phyloP scores from a whole-genome alignment of 1,140 invertebrate genomes.

The Drosophila jambulina region DNA sequence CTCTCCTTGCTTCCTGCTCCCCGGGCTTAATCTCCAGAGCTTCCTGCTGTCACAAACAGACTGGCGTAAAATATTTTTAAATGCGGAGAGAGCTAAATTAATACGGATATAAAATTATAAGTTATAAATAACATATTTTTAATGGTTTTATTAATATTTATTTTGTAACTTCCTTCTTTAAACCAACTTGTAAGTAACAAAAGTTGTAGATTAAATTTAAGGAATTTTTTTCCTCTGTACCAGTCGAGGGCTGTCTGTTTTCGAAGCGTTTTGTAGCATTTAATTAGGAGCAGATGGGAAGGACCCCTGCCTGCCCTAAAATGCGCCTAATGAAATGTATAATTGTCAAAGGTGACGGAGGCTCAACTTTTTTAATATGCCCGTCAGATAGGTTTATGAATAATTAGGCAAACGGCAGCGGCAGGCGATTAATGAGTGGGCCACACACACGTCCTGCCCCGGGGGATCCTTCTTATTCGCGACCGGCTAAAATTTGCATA shows the following conservation, averaged over 20 bases:
- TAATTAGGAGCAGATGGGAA: conserved; percentile 45
- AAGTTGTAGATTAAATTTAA: fast-evolving
- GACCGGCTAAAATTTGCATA: conserved; percentile 32
- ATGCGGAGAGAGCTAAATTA: not conserved
- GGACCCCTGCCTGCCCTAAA: not conserved
- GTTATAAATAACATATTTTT: not conserved
- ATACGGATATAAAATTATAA: not conserved
- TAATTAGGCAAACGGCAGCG: conserved; percentile 60
- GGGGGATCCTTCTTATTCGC: conserved; percentile 10
- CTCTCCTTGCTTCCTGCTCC: not conserved
- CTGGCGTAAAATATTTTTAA: conserved; percentile 23
- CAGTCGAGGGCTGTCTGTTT: not conserved
- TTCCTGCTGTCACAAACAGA: conserved; percentile 36
- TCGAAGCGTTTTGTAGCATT: conserved; percentile 43
- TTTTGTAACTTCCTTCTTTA: too few relatives aligned
- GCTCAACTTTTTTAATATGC: conserved; percentile 73
- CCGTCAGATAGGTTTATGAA: conserved; percentile 72
- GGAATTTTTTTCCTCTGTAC: conserved; percentile 34
- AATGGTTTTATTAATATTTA: not conserved
- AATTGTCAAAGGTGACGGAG: conserved; percentile 51
- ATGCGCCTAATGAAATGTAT: conserved; percentile 60
- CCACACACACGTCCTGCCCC: conserved; percentile 31
- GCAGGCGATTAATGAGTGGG: conserved; percentile 62
- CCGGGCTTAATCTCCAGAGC: conserved; percentile 29
- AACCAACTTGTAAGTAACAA: not conserved